Evolutionary conservation across 2,888 invertebrate species (phyloP).

Genomic region (Meliscaeva auricollis): DNA sequence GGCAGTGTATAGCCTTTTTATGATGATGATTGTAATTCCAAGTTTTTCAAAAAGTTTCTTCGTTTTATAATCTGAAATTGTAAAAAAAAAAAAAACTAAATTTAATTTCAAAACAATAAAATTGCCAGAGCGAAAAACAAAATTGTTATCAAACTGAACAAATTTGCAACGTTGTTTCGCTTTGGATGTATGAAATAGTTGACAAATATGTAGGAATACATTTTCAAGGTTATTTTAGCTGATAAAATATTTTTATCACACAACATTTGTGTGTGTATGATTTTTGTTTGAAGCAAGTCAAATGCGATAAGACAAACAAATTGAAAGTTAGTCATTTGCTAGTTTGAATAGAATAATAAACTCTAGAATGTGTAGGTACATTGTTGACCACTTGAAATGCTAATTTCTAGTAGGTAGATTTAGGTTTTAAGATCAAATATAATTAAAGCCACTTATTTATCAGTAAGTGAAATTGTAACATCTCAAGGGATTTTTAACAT

Average conservation of each 20-base stretch:
- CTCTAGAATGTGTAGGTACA: too few relatives aligned
- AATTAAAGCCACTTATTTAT: too few relatives aligned
- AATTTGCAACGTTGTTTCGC: not conserved
- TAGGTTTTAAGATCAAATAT: too few relatives aligned
- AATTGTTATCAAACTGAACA: not conserved
- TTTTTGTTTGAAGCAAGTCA: conserved; percentile 26
- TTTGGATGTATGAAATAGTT: conserved; percentile 5
- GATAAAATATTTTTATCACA: conserved; percentile 33
- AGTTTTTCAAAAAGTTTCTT: conserved; percentile 23
- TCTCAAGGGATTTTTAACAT: too few relatives aligned
- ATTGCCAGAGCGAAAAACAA: not conserved
- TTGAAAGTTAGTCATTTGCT: too few relatives aligned
- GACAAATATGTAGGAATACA: not conserved
- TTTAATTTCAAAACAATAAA: not conserved
- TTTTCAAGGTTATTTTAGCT: conserved; percentile 26
- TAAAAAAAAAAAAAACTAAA: conserved; percentile 7
- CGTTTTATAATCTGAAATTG: conserved; percentile 48
- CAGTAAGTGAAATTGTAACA: too few relatives aligned
- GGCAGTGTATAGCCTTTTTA: not conserved
- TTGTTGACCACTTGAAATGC: too few relatives aligned
- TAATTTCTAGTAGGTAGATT: too few relatives aligned
- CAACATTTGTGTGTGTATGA: not conserved
- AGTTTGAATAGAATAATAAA: too few relatives aligned
- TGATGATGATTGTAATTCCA: conserved; percentile 33
- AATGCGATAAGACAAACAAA: conserved; percentile 19